Evolutionary conservation across 2,888 invertebrate genomes (phyloP), one percentile per base, ranked within the genome.

Genomic region (Callyntrura sp.): DNA sequence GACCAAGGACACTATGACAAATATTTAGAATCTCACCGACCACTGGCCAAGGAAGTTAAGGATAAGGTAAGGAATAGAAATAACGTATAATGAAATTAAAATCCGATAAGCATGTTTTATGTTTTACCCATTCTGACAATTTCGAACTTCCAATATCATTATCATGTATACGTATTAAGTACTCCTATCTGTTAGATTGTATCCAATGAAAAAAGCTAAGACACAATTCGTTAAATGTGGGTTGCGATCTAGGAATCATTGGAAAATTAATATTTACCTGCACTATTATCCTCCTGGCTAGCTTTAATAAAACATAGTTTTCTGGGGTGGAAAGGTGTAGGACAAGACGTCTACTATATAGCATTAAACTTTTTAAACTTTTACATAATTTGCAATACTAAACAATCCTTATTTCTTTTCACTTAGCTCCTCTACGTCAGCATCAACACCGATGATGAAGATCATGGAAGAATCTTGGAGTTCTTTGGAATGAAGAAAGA

Each of bases 401-500:
- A n/a, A n/a, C n/a, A n/a, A n/a, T n/a, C n/a, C n/a, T n/a, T 88
- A 65, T 48, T 57, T 76, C 5, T 82, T 43, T 20, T 9, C 78
- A 57, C 90, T 0, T 93, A 97, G 96, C 96, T 99, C 94, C 96
- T 99, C 94, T 98, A 99, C 94, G 99, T 99, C 45, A 98, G 97
- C 94, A 98, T 99, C 94, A 97, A 99, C 95, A 97, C 98, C 78
- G 98, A 98, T 94, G 98, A 98, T 94, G 97, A 98, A 94, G 99
- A 99, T 94, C 99, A 99, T 95, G 97, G 97, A 94, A 96, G 99
- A 94, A 99, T 99, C 95, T 96, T 99, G 94, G 99, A 99, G 95
- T 99, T 99, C 98, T 99, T 99, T 95, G 99, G 99, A 94, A 97
- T 99, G 96, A 98, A 97, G 95, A 97, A 98, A 95, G 97, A 97